Conservation (phyloP, 2,113 vertebrate genomes). For the Microcebus jonahi region DNA sequence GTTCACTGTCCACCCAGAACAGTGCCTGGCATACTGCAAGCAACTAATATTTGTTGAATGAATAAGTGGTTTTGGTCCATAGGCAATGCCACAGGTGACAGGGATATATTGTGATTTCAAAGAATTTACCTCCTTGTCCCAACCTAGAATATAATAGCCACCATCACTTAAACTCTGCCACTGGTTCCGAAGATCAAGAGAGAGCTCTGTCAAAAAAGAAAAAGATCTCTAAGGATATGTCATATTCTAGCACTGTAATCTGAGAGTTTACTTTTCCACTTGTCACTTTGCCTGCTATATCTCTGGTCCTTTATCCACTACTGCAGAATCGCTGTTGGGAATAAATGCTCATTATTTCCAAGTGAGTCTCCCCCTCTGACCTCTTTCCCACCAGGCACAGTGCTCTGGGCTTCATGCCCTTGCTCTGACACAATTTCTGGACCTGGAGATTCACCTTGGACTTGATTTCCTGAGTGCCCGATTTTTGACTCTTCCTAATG, state of each 20-base stretch:
- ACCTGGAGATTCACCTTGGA: not conserved
- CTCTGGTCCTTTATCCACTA: not conserved
- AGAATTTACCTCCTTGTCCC: not conserved
- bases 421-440: not conserved
- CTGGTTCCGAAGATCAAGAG: not conserved
- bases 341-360: not conserved
- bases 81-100: not conserved
- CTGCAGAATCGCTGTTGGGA: not conserved
- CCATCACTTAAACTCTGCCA: conserved; percentile 21
- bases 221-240: not conserved
- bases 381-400: not conserved
- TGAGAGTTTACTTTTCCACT: conserved; percentile 20
- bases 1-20: not conserved
- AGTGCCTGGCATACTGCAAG: not conserved
- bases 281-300: conserved; percentile 34
- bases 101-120: not conserved
- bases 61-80: not conserved
- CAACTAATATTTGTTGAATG: not conserved
- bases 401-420: not conserved
- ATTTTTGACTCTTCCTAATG: not conserved
- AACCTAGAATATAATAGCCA: not conserved
- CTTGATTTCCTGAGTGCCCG: not conserved
- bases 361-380: not conserved
- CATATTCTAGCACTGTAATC: not conserved
- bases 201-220: not conserved